Evolutionary conservation across 2,797 vertebrate species (phyloP).

Genomic region (Simalia tracyae): DNA sequence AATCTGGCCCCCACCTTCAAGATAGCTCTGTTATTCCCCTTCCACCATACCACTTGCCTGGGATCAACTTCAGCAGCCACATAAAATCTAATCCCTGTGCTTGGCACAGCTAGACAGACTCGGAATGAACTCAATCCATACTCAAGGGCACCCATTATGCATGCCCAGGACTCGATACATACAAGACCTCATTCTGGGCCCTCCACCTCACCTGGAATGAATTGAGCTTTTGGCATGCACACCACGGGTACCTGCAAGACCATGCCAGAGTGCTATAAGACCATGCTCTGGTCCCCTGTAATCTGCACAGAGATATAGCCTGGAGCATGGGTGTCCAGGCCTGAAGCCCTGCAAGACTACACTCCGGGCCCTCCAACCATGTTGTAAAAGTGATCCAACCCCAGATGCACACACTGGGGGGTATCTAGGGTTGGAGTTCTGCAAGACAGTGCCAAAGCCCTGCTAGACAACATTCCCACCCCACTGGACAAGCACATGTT

Average conservation of each 20-base stretch:
- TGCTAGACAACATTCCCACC: neutral
- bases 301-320: neutral
- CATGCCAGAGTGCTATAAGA: neutral
- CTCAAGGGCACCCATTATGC: neutral
- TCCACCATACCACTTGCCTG: neutral
- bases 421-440: no score
- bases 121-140: neutral
- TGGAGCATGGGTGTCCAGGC: neutral
- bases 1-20: neutral
- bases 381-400: neutral
- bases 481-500: neutral
- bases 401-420: neutral
- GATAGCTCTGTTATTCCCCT: neutral
- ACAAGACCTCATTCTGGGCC: no score
- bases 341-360: neutral
- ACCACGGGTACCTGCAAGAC: neutral
- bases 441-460: neutral
- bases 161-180: neutral
- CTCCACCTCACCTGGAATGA: neutral
- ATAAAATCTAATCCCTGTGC: neutral
- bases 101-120: neutral
- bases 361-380: neutral
- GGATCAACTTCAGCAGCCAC: neutral
- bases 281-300: neutral
- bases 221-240: neutral